Conservation (phyloP, 2,797 vertebrate genomes). For the Lepilemur ruficaudatus region DNA sequence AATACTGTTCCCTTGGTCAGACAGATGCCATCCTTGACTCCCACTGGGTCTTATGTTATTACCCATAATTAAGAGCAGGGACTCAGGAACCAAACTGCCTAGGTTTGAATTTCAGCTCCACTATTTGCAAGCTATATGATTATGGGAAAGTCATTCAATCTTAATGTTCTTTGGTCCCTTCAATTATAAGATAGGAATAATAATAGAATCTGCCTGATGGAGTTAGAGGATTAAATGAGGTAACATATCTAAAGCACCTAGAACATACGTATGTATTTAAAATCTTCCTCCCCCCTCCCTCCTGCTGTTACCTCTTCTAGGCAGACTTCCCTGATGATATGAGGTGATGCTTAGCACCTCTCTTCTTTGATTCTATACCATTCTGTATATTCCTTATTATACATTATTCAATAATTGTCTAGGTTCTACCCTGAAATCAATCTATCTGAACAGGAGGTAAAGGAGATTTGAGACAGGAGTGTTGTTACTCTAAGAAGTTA, state of each 20-base stretch:
- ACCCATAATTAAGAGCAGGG: neutral
- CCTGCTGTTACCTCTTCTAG: neutral
- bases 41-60: neutral
- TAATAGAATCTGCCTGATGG: neutral
- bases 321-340: neutral
- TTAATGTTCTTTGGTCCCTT: neutral
- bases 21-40: neutral
- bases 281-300: neutral
- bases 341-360: neutral
- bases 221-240: slow-evolving; percentile 21
- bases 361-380: neutral
- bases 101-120: neutral
- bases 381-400: neutral
- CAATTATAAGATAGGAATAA: neutral
- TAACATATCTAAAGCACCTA: neutral
- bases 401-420: neutral
- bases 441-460: neutral
- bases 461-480: neutral
- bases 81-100: neutral
- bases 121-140: neutral
- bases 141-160: neutral
- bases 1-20: neutral
- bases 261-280: neutral
- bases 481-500: neutral
- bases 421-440: neutral